Evolutionary conservation across 1,140 invertebrate genomes (phyloP).

Genomic region (Tetragonula clypearis): DNA sequence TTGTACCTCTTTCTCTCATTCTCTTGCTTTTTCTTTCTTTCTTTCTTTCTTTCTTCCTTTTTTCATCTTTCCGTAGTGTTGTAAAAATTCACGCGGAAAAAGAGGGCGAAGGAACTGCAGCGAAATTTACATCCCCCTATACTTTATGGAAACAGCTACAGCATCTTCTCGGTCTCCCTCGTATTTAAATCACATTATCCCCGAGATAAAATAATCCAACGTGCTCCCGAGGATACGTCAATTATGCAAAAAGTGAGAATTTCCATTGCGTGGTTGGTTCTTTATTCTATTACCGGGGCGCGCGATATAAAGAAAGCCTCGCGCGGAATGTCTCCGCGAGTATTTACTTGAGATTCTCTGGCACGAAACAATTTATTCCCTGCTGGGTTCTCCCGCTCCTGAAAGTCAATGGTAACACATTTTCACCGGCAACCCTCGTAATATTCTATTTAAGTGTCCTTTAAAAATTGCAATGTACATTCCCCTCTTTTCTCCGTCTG

Average conservation of each 20-base stretch:
- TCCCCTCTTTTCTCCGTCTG: neutral
- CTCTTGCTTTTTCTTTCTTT: neutral
- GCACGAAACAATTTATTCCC: constrained; percentile 46
- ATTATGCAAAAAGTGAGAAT: constrained; percentile 51
- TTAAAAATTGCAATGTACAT: constrained; percentile 37
- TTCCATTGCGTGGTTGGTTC: constrained; percentile 36
- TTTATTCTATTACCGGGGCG: constrained; percentile 41
- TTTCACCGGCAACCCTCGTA: constrained; percentile 20
- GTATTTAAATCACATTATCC: constrained; percentile 48
- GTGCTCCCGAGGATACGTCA: constrained; percentile 27
- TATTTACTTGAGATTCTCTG: constrained; percentile 30
- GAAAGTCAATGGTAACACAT: constrained; percentile 46
- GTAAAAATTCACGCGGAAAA: neutral
- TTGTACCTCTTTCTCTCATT: neutral
- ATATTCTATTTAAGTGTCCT: constrained; percentile 40
- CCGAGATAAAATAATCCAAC: constrained; percentile 42
- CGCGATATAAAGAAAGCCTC: constrained; percentile 27
- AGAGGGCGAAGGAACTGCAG: neutral
- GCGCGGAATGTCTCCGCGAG: neutral
- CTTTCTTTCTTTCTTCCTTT: too few species aligned
- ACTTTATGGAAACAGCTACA: constrained; percentile 38
- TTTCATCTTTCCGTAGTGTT: neutral
- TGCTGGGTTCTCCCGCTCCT: neutral
- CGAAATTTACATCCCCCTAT: constrained; percentile 26
- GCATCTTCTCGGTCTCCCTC: constrained; percentile 14